Evolutionary conservation across 1,140 invertebrate genomes (phyloP).

Genomic region (Chionoecetes opilio): DNA sequence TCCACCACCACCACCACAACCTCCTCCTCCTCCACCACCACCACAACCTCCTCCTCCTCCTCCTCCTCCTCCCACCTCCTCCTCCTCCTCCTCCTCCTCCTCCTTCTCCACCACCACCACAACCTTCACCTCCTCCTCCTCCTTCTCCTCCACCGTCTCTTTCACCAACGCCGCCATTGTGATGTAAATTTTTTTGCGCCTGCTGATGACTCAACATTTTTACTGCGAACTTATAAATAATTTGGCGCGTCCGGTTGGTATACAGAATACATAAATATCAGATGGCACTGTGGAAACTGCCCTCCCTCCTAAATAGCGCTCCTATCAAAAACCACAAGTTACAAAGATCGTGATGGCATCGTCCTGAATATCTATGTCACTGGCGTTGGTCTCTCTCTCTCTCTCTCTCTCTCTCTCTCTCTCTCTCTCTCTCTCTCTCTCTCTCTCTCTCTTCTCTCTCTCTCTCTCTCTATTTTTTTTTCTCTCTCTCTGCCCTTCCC

Average conservation of each 20-base stretch:
- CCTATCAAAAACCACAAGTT: not conserved
- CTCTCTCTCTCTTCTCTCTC: constrained; percentile 62
- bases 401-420: constrained; percentile 62
- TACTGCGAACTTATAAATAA: constrained; percentile 42
- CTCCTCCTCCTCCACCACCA: not conserved
- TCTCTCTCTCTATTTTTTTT: constrained; percentile 30
- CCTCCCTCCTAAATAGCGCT: constrained; percentile 21
- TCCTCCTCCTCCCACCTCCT: not conserved
- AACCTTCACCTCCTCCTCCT: not conserved
- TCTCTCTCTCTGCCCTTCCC: constrained; percentile 12
- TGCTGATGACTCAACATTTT: constrained; percentile 20
- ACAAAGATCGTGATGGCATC: not conserved
- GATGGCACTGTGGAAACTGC: not conserved
- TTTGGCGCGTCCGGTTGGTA: not conserved
- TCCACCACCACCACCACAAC: not conserved
- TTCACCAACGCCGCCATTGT: not conserved
- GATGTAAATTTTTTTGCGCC: constrained; percentile 7
- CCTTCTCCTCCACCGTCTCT: not conserved
- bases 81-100: not conserved
- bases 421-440: constrained; percentile 60
- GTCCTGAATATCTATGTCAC: constrained; percentile 22
- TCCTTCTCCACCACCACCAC: not conserved
- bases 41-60: not conserved
- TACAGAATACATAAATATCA: constrained; percentile 36
- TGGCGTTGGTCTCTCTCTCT: not conserved